phyloP scores from a whole-genome alignment of 1,140 invertebrate genomes.

The Adoxophyes honmai region DNA sequence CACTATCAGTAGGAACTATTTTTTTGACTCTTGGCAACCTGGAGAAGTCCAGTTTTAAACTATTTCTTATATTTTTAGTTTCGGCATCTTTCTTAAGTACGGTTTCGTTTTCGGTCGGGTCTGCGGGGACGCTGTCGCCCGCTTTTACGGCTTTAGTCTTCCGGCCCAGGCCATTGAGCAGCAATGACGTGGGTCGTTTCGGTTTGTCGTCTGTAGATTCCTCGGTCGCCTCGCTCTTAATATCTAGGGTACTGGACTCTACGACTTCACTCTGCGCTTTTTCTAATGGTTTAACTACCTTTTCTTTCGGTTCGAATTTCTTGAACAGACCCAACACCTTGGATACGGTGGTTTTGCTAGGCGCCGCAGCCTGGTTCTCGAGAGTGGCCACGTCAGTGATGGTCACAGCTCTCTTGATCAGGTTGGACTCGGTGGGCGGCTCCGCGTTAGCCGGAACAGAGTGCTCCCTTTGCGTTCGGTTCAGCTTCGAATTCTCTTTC shows the following conservation, averaged over 20 bases:
- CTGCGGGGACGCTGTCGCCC: slow-evolving; percentile 47
- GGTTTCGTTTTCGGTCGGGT: slow-evolving; percentile 41
- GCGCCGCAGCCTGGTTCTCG: slow-evolving; percentile 47
- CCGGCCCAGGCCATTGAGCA: slow-evolving; percentile 68
- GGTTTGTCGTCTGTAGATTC: slow-evolving; percentile 54
- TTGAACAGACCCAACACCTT: slow-evolving; percentile 85
- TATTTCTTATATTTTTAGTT: slow-evolving; percentile 66
- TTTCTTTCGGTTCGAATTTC: slow-evolving; percentile 78
- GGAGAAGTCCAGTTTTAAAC: slow-evolving; percentile 83
- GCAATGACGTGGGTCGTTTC: slow-evolving; percentile 67
- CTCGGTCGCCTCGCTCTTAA: slow-evolving; percentile 37
- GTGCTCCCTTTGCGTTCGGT: slow-evolving; percentile 79
- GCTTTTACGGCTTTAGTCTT: slow-evolving; percentile 60
- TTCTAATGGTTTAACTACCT: slow-evolving; percentile 40
- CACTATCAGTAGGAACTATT: slow-evolving; percentile 74
- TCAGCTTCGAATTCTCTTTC: slow-evolving; percentile 55
- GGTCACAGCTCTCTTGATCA: slow-evolving; percentile 83
- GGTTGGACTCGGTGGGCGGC: slow-evolving; percentile 76
- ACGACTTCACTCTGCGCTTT: slow-evolving; percentile 37
- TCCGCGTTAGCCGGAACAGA: slow-evolving; percentile 79
- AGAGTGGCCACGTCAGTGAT: slow-evolving; percentile 80
- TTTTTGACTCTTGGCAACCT: slow-evolving; percentile 78
- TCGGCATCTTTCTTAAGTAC: slow-evolving; percentile 55
- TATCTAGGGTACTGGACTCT: slow-evolving; percentile 28
- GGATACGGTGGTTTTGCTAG: slow-evolving; percentile 79